A percentile compares a stretch with the other conserved stretches of the same genome.
Conservation (phyloP, 2,888 invertebrate species). For the Anticlea derivata region DNA sequence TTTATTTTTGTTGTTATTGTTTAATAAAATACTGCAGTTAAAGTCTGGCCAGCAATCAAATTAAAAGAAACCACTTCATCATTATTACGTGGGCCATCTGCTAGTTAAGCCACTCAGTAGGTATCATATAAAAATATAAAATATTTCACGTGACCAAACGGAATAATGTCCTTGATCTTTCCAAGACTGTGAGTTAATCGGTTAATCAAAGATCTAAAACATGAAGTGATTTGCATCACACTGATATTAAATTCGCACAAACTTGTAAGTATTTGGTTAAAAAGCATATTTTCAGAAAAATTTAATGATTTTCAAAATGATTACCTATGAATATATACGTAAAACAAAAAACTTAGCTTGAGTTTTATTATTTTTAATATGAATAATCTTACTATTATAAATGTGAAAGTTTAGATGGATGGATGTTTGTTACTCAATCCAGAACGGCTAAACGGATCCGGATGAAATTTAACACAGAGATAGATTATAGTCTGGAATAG, state of each 20-base stretch:
- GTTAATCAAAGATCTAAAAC: conserved; percentile 46
- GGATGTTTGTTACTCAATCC: too few relatives aligned
- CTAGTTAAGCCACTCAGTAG: conserved; percentile 11
- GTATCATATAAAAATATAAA: conserved; percentile 16
- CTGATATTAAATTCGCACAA: conserved; percentile 19
- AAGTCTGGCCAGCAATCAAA: neutral
- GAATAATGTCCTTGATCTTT: conserved; percentile 47
- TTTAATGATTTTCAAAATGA: too few relatives aligned
- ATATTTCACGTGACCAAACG: conserved; percentile 23
- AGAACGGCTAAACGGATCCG: too few relatives aligned
- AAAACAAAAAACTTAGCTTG: too few relatives aligned
- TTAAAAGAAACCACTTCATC: conserved; percentile 11
- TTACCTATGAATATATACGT: too few relatives aligned
- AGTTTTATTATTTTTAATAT: too few relatives aligned
- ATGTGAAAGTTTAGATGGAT: too few relatives aligned
- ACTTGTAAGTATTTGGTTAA: too few relatives aligned
- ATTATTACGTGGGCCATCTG: conserved; percentile 17
- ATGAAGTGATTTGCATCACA: conserved; percentile 45
- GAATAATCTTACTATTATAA: too few relatives aligned
- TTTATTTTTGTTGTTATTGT: neutral
- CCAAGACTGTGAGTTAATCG: conserved; percentile 44
- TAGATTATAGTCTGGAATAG: too few relatives aligned
- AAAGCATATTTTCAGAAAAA: too few relatives aligned
- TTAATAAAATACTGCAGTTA: neutral
- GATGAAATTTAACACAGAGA: too few relatives aligned